Percentiles rank a stretch among this genome's conserved stretches.
Evolutionary conservation across 2,797 vertebrate genomes (phyloP).

Genomic region (Lagorchestes hirsutus): DNA sequence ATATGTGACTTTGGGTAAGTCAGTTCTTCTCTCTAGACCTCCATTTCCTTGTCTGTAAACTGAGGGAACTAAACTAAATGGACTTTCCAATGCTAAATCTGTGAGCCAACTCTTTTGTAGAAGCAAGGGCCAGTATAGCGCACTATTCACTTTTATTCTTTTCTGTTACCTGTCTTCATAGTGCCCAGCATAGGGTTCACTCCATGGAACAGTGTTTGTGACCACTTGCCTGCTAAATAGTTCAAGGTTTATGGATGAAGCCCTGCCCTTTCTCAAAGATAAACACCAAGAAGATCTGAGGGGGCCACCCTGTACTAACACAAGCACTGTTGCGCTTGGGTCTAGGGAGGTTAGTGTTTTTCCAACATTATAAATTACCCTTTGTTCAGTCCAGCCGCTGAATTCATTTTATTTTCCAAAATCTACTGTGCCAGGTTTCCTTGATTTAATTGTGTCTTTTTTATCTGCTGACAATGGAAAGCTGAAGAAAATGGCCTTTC

Average conservation of each 20-base stretch:
- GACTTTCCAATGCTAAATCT: not conserved
- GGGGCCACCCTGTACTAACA: slow-evolving; percentile 35
- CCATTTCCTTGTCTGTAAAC: not conserved
- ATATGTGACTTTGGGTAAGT: not conserved
- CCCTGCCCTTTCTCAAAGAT: slow-evolving; percentile 60
- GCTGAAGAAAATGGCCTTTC: slow-evolving; percentile 78
- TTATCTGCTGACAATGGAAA: slow-evolving; percentile 80
- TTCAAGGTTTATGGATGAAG: slow-evolving; percentile 65
- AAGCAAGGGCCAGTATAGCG: not conserved
- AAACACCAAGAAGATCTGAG: slow-evolving; percentile 56
- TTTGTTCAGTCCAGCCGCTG: slow-evolving; percentile 78
- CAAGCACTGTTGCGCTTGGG: slow-evolving; percentile 32
- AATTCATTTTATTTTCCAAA: slow-evolving; percentile 80
- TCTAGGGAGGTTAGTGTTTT: slow-evolving; percentile 71
- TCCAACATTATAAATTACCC: slow-evolving; percentile 73
- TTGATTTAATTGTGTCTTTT: slow-evolving; percentile 80
- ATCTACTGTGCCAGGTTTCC: slow-evolving; percentile 77
- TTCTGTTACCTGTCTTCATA: not conserved
- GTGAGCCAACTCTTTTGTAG: not conserved
- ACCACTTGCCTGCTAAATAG: slow-evolving; percentile 56
- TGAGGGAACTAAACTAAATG: not conserved
- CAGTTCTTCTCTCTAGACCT: not conserved
- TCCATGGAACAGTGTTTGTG: not conserved
- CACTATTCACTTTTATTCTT: not conserved
- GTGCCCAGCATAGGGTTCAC: not conserved